These are phyloP conservation scores for Temnothorax ravouxi DNA, from an alignment of 2,888 invertebrate genomes.

Conservation along the genomic window DNA sequence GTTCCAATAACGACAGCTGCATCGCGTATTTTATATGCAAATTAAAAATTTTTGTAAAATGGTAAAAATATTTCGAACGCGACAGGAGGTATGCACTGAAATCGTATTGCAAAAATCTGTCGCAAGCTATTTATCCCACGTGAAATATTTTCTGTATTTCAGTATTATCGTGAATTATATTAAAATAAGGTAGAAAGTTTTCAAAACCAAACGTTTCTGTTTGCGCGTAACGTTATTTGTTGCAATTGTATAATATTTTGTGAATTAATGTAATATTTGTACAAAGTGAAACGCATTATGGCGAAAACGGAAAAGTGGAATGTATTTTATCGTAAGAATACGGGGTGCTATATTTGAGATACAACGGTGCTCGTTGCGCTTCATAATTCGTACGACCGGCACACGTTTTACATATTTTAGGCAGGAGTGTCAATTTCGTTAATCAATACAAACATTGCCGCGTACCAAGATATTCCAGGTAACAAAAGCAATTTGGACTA, in stretches of 20 bases:
- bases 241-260: not conserved
- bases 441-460: constrained; percentile 50
- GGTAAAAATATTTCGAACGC: constrained; percentile 24
- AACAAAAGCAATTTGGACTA: constrained; percentile 79
- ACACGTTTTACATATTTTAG: constrained; percentile 37
- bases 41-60: constrained; percentile 24
- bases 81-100: constrained; percentile 1
- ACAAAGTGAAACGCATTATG: not conserved
- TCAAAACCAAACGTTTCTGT: not conserved
- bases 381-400: not conserved
- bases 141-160: constrained; percentile 16
- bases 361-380: not conserved
- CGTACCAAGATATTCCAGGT: constrained; percentile 71
- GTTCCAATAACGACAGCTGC: not conserved
- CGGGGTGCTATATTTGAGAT: not conserved
- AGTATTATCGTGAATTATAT: constrained; percentile 16
- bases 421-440: constrained; percentile 44
- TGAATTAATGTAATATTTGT: constrained; percentile 14
- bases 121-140: not conserved
- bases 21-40: not conserved
- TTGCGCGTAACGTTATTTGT: not conserved
- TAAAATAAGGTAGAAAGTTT: constrained; percentile 15
- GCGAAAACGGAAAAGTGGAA: not conserved
- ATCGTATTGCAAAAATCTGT: constrained; percentile 39
- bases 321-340: not conserved